Evolutionary conservation across 2,113 vertebrate genomes (phyloP), one percentile per base, ranked within the genome.

Genomic region (Archocentrus centrarchus): DNA sequence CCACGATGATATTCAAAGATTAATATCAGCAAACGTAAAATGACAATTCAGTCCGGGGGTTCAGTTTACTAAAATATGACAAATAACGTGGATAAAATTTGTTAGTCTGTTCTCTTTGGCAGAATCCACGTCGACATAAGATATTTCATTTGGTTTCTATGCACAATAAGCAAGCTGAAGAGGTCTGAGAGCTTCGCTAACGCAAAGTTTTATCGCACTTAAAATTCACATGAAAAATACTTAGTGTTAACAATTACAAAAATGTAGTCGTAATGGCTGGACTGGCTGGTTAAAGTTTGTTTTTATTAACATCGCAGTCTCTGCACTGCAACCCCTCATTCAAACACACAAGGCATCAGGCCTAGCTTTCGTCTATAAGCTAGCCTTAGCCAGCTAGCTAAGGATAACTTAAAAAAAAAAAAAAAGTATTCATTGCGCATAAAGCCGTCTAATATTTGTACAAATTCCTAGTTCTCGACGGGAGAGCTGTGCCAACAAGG

Each of bases 361-460:
- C 76, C 85, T 82, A 64, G 75, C 80, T 79, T 79, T 9, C n/a
- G n/a, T 2, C 18, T 11, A 32, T 3, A 22, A 41, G 39, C 61
- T 84, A 87, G 47, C 35, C 9, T 76, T 77, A 64, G 30, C 32
- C 11, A 59, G 57, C 9, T 37, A 84, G 63, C 68, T 61, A 47
- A 58, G 27, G 18, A 73, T 73, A 2, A 55, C 47, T 13, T 8
- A 53, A 30, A 30, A 30, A 30, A 27, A 27, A 27, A 27, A 30
- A 30, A 30, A 53, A 73, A 73, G 17, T 53, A 73, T 35, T 30
- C 1, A 18, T 32, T 73, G 27, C 2, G 47, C 68, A 73, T 55
- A 13, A 73, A 32, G 2, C 13, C 3, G 15, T 27, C 24, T 55
- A 55, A 20, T 55, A 14, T 55, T 35, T 35, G 35, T 35, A 35